Percentiles rank a stretch among this genome's conserved stretches.
Conservation (phyloP, 2,113 vertebrate genomes). For the Phainopepla nitens region DNA sequence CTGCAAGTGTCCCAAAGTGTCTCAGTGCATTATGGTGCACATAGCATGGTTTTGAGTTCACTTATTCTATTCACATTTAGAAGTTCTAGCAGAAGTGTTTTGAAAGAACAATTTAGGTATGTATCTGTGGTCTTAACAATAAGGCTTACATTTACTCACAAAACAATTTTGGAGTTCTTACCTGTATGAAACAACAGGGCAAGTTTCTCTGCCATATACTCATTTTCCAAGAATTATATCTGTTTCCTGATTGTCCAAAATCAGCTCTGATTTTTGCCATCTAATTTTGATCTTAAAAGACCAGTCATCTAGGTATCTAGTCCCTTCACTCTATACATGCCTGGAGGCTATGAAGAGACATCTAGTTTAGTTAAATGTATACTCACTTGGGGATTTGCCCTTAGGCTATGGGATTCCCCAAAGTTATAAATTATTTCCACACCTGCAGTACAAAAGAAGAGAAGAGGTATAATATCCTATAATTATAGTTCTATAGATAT, state of each 20-base stretch:
- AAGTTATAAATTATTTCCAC: constrained; percentile 20
- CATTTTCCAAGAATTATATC: not conserved
- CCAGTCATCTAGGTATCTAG: not conserved
- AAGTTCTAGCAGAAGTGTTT: not conserved
- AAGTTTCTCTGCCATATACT: not conserved
- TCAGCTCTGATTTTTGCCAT: not conserved
- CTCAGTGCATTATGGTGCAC: not conserved
- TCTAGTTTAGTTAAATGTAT: not conserved
- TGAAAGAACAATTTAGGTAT: not conserved
- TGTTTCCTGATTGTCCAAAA: not conserved
- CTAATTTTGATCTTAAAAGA: not conserved
- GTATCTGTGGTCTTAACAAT: not conserved
- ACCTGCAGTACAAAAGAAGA: not conserved
- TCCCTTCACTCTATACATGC: not conserved
- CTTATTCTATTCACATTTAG: not conserved
- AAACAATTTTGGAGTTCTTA: not conserved
- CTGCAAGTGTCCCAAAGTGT: not conserved
- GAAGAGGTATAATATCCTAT: not conserved
- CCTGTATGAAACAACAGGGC: not conserved
- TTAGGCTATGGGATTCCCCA: not conserved
- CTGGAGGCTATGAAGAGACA: not conserved
- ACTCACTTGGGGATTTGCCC: not conserved
- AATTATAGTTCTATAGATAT: not conserved
- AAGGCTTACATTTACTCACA: not conserved
- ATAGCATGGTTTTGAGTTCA: not conserved